phyloP scores from a whole-genome alignment of 2,797 vertebrate species.

The Okamejei kenojei region DNA sequence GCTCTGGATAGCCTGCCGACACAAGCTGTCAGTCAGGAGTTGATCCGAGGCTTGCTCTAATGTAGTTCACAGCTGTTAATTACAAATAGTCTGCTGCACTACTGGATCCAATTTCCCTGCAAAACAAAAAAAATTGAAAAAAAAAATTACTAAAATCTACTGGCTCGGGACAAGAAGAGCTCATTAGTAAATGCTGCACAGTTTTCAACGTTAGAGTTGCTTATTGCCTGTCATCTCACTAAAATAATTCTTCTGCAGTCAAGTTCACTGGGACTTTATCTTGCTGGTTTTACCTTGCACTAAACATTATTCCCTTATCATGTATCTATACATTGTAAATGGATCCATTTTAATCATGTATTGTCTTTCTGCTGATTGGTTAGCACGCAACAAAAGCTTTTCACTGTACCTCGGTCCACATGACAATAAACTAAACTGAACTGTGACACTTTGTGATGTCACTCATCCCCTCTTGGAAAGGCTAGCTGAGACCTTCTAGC shows the following conservation, averaged over 20 bases:
- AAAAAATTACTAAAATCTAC: neutral
- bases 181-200: neutral
- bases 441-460: too few relatives aligned
- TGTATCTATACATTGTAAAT: too few relatives aligned
- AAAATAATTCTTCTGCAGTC: slow-evolving; percentile 43
- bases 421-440: too few relatives aligned
- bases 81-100: slow-evolving; percentile 62
- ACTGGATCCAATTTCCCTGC: slow-evolving; percentile 31
- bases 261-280: neutral
- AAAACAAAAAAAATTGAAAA: neutral
- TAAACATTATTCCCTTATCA: too few relatives aligned
- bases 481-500: neutral
- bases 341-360: too few relatives aligned
- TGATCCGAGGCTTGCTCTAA: neutral
- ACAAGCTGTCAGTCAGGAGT: slow-evolving; percentile 18
- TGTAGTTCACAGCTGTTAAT: slow-evolving; percentile 28
- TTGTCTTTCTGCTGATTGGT: too few relatives aligned
- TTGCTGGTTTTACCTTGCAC: too few relatives aligned
- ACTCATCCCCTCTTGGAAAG: neutral
- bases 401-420: too few relatives aligned
- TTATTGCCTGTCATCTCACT: slow-evolving; percentile 57
- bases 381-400: too few relatives aligned
- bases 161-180: neutral
- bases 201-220: neutral
- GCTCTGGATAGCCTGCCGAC: neutral